Evolutionary conservation across 2,797 vertebrate species (phyloP).

Genomic region (Coilia nasus): DNA sequence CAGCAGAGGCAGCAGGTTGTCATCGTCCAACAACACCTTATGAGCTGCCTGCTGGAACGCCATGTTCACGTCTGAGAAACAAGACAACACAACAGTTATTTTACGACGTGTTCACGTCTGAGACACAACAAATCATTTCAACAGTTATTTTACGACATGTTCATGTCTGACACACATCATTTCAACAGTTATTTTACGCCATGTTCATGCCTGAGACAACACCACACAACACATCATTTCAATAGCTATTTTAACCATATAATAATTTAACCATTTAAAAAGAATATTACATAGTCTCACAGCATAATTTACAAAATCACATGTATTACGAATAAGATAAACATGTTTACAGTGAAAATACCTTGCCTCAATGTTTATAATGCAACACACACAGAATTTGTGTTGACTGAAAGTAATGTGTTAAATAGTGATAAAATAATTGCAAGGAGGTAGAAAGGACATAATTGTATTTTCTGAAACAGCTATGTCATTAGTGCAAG

Average conservation of each 20-base stretch:
- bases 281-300: too few relatives aligned
- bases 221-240: neutral
- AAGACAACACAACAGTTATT: too few relatives aligned
- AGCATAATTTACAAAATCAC: too few relatives aligned
- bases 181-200: too few relatives aligned
- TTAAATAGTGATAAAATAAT: neutral
- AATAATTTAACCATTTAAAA: too few relatives aligned
- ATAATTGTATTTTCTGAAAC: neutral
- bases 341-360: too few relatives aligned
- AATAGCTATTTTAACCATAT: neutral
- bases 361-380: neutral
- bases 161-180: slow-evolving; percentile 85
- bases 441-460: neutral
- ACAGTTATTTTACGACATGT: too few relatives aligned
- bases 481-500: neutral
- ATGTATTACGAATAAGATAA: too few relatives aligned
- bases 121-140: too few relatives aligned
- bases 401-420: neutral
- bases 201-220: slow-evolving; percentile 88
- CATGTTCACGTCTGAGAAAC: slow-evolving; percentile 88
- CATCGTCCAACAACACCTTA: slow-evolving; percentile 94
- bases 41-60: slow-evolving; percentile 97
- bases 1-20: slow-evolving; percentile 94
- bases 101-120: slow-evolving; percentile 97
- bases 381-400: neutral